A percentile compares a stretch with the other conserved stretches of the same genome.
These are phyloP conservation scores for Bellardia pandia DNA, from an alignment of 2,888 invertebrate genomes.

Conservation along the genomic window DNA sequence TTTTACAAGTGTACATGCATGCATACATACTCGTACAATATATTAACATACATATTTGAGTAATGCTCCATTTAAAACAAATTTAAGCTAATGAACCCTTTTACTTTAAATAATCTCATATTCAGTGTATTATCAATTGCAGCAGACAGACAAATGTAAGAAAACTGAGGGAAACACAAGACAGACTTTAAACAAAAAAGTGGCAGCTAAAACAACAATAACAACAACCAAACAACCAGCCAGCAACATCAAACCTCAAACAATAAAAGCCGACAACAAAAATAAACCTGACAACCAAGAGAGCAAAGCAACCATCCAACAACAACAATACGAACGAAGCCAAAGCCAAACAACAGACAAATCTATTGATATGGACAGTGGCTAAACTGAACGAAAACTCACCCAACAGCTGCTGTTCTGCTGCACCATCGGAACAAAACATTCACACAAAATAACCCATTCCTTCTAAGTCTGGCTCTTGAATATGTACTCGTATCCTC, in stretches of 20 bases:
- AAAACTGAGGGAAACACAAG: background rate
- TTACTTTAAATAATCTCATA: constrained; percentile 72
- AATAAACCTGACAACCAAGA: constrained; percentile 65
- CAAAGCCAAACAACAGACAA: constrained; percentile 55
- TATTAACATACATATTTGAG: constrained; percentile 40
- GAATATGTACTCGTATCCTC: background rate
- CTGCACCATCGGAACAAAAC: constrained; percentile 29
- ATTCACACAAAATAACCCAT: background rate
- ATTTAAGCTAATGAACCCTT: constrained; percentile 73
- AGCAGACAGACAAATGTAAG: constrained; percentile 32
- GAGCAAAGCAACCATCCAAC: constrained; percentile 49
- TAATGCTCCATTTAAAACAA: constrained; percentile 69
- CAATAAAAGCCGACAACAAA: constrained; percentile 66
- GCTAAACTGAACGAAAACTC: constrained; percentile 52
- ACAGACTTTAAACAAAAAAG: constrained; percentile 28
- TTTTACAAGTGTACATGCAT: constrained; percentile 53
- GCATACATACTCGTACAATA: background rate
- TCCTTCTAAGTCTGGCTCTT: constrained; percentile 1
- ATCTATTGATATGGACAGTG: constrained; percentile 68
- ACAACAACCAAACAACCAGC: constrained; percentile 8
- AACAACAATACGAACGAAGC: background rate
- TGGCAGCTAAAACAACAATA: constrained; percentile 23
- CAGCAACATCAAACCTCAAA: constrained; percentile 63
- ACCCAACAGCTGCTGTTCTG: constrained; percentile 63
- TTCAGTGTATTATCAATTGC: constrained; percentile 67